Evolutionary conservation across 2,113 vertebrate genomes (phyloP).

Genomic region (Colius striatus): DNA sequence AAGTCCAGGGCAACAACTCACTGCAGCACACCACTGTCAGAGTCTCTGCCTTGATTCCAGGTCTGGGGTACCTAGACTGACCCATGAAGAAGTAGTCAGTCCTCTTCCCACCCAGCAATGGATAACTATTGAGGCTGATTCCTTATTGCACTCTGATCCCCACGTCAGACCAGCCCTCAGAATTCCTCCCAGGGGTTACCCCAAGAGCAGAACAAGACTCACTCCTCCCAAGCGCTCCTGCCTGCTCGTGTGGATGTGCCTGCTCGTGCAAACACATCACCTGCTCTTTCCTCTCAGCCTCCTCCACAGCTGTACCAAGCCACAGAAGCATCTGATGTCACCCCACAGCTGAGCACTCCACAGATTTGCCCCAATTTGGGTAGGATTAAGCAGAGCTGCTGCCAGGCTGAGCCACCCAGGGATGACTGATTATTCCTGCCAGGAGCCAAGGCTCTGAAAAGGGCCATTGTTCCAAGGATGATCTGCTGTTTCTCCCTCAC

Average conservation of each 20-base stretch:
- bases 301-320: not conserved
- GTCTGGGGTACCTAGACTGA: not conserved
- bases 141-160: rapidly evolving
- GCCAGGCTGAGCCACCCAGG: not conserved
- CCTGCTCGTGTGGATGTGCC: not conserved
- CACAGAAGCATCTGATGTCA: not conserved
- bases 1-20: not conserved
- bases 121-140: rapidly evolving
- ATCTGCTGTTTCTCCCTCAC: not conserved
- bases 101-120: not conserved
- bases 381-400: conserved; percentile 6
- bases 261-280: not conserved
- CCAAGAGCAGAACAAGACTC: not conserved
- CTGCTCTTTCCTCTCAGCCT: not conserved
- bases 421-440: not conserved
- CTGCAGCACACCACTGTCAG: not conserved
- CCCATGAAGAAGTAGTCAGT: not conserved
- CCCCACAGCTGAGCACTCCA: not conserved
- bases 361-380: not conserved
- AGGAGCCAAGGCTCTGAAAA: conserved; percentile 4
- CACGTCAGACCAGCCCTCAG: not conserved
- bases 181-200: not conserved
- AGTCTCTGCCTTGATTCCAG: not conserved
- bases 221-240: not conserved
- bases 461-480: conserved; percentile 13